Evolutionary conservation across 2,113 vertebrate species (phyloP), one percentile per base, ranked within the genome.

Genomic region (Nyctereutes procyonoides): DNA sequence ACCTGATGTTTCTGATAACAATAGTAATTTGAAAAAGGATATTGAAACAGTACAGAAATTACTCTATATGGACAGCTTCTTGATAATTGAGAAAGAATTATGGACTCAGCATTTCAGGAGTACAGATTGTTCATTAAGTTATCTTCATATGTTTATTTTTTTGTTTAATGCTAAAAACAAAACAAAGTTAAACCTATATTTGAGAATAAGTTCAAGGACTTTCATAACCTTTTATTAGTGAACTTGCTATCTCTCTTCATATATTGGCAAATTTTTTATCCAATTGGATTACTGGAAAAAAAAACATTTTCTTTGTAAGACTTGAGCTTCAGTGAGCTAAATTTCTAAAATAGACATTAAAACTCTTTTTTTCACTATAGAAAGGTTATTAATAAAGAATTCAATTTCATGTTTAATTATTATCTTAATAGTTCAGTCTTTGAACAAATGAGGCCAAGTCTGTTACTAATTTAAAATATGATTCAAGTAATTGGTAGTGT

Each of bases 391-490:
- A 48, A 86, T 82, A 97, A 97, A 74, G 60, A 96, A 95, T 88
- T 95, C 84, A 96, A 83, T 81, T 62, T 97, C 93, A 5, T 96
- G 8, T 95, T 93, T 62, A 55, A 98, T 94, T 97, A 74, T 95
- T 96, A 53, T 97, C 93, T 81, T 82, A 97, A 85, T 63, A 98
- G 2, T 77, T 51, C 1, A 0, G 14, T 93, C 17, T 95, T 82
- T 93, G 3, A 94, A 65, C 8, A 98, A 97, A 90, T 73, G 43
- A 94, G 12, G 81, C 73, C 8, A 87, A 56, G 0, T 35, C 48
- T 97, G 53, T 53, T 93, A 91, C 81, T 90, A 98, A 96, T 97
- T 81, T 95, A 76, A 98, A 90, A 90, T 97, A 60, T 95, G 26
- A 93, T 53, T 86, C 67, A 63, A 93, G 24, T 88, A 96, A 97